Evolutionary conservation across 1,140 invertebrate genomes (phyloP).

Genomic region (Papilio polyxenes): DNA sequence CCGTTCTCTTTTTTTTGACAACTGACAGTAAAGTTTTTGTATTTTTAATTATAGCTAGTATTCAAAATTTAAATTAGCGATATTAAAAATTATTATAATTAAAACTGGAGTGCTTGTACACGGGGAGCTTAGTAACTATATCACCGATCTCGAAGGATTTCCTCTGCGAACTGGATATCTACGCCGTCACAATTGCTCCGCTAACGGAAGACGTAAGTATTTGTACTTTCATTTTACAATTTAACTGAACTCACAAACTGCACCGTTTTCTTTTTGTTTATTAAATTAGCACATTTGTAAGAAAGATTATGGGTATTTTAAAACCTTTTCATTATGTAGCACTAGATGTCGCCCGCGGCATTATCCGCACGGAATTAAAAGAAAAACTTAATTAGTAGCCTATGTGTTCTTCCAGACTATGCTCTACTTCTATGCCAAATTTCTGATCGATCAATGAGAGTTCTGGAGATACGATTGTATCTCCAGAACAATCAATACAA

Average conservation of each 20-base stretch:
- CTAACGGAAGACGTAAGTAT: constrained; percentile 69
- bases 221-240: not conserved
- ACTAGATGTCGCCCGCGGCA: no score
- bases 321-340: no score
- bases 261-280: not conserved
- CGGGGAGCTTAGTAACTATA: constrained; percentile 56
- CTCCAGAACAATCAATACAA: no score
- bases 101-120: constrained; percentile 63
- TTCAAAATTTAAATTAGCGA: not conserved
- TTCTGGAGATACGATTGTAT: no score
- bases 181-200: constrained; percentile 69
- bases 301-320: not conserved
- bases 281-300: not conserved
- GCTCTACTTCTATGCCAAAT: no score
- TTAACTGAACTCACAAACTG: not conserved
- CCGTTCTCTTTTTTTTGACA: not conserved
- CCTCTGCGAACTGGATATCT: constrained; percentile 61
- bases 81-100: constrained; percentile 23
- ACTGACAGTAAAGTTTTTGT: constrained; percentile 31
- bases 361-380: no score
- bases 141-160: constrained; percentile 64
- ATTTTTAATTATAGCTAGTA: constrained; percentile 27
- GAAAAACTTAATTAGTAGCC: no score
- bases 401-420: no score
- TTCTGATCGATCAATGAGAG: no score